These are phyloP conservation scores for Hippocampus barbouri DNA, from an alignment of 2,113 vertebrate species.

Conservation along the genomic window DNA sequence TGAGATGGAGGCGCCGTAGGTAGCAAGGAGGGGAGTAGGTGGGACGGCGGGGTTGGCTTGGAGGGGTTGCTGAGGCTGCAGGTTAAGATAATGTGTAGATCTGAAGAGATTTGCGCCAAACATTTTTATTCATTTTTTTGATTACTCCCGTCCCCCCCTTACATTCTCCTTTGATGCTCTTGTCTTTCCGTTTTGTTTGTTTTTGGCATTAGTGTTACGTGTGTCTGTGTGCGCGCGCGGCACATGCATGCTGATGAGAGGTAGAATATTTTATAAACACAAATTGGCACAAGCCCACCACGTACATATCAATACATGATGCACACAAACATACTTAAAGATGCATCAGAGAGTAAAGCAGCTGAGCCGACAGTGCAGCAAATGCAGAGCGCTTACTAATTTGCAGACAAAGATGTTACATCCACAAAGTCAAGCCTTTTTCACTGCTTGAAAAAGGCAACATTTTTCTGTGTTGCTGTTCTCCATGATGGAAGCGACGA, in stretches of 20 bases:
- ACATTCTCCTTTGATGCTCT: constrained; percentile 37
- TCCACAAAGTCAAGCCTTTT: background rate
- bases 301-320: constrained; percentile 43
- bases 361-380: constrained; percentile 36
- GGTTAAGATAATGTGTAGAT: constrained; percentile 76
- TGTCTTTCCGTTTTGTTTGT: constrained; percentile 63
- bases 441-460: background rate
- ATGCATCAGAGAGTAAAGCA: constrained; percentile 46
- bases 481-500: background rate
- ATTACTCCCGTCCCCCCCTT: constrained; percentile 64
- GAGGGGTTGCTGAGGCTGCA: constrained; percentile 76
- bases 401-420: constrained; percentile 28
- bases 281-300: constrained; percentile 27
- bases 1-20: constrained; percentile 58
- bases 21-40: constrained; percentile 25
- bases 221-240: constrained; percentile 49
- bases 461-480: background rate
- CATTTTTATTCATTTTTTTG: constrained; percentile 85
- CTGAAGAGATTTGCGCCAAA: constrained; percentile 77
- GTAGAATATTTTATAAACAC: constrained; percentile 65
- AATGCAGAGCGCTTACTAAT: constrained; percentile 58
- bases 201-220: constrained; percentile 76
- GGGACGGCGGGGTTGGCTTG: constrained; percentile 32
- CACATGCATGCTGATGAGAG: constrained; percentile 71
- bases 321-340: constrained; percentile 54